Evolutionary conservation across 2,888 invertebrate species (phyloP), one percentile per base, ranked within the genome.

Genomic region (Sialis fuliginosa): DNA sequence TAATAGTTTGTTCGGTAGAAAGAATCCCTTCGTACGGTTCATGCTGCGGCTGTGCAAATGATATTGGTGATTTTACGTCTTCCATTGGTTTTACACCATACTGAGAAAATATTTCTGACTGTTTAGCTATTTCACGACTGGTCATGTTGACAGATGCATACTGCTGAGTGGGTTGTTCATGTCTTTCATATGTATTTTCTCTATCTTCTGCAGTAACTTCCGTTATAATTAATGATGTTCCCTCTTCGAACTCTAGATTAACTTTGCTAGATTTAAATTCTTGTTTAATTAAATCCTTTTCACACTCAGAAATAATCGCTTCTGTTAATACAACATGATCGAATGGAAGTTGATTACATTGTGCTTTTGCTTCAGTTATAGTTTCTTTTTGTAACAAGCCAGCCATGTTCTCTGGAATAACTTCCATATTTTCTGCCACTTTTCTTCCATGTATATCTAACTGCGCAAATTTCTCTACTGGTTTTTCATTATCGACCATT

Each of bases 21-120:
- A 68, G 61, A 39, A 75, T 50, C 52, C 70, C 64, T 49, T 66
- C 66, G 45, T 67, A 62, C 2, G 65, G 62, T 46, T 70, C 66
- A 53, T 67, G 69, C 32, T 57, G 65, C 46, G 63, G 53, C 39
- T 55, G 59, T 13, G 67, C 68, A 43, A 52, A 55, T 44, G 58
- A 59, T 48, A 52, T 46, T 43, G 55, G 56, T 6, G 62, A 60
- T 33, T 52, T 45, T 48, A 46, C 48, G 22, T 54, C 49, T 10
- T 52, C 50, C 22, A 61, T 52, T 10, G 53, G 49, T 33, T 55
- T 54, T 2, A 57, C 49, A 49, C 55, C 54, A 43, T 63, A 64
- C 32, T 58, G 52, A 6, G 55, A 48, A 47, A 61, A 54, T 8
- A 54, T 52, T 34, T 55, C 51, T 42, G 56, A 55, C 48, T 57